Conservation (phyloP, 2,888 invertebrate species). For the Agrilus mali region DNA sequence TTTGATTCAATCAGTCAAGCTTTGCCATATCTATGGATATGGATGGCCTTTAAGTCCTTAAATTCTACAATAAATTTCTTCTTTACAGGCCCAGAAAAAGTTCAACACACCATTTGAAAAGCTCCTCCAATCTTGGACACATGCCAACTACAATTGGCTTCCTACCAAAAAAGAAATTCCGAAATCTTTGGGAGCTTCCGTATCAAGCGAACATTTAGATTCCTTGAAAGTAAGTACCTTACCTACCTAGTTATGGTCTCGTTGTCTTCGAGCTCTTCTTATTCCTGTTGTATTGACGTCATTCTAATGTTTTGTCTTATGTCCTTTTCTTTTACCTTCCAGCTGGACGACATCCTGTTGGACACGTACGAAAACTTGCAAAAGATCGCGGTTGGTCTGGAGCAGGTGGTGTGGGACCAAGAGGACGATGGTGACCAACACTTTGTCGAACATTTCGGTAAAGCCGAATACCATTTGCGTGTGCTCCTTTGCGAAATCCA, state of each 20-base stretch:
- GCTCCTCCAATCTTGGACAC: conserved; percentile 33
- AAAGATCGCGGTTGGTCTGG: conserved; percentile 55
- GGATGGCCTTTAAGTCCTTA: background rate
- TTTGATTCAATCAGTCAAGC: too few species aligned
- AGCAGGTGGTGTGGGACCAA: conserved; percentile 50
- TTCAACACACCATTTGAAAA: conserved; percentile 33
- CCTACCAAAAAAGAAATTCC: conserved; percentile 35
- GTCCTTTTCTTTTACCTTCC: conserved; percentile 7
- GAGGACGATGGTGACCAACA: conserved; percentile 36
- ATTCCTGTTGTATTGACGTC: too few species aligned
- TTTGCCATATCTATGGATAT: too few species aligned
- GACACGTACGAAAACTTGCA: conserved; percentile 55
- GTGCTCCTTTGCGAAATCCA: conserved; percentile 57
- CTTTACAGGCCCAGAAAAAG: conserved; percentile 35
- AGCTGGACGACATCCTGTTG: conserved; percentile 20
- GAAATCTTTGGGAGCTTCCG: conserved; percentile 35
- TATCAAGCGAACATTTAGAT: conserved; percentile 31
- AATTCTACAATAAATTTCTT: too few species aligned
- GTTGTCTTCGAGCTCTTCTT: too few species aligned
- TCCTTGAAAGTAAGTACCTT: conserved; percentile 32
- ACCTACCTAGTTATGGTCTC: too few species aligned
- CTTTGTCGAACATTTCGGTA: conserved; percentile 42
- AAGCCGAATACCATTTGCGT: conserved; percentile 46
- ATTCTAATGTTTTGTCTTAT: background rate
- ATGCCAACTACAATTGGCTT: conserved; percentile 38